Evolutionary conservation across 2,888 invertebrate species (phyloP).

Genomic region (Carcina quercana): DNA sequence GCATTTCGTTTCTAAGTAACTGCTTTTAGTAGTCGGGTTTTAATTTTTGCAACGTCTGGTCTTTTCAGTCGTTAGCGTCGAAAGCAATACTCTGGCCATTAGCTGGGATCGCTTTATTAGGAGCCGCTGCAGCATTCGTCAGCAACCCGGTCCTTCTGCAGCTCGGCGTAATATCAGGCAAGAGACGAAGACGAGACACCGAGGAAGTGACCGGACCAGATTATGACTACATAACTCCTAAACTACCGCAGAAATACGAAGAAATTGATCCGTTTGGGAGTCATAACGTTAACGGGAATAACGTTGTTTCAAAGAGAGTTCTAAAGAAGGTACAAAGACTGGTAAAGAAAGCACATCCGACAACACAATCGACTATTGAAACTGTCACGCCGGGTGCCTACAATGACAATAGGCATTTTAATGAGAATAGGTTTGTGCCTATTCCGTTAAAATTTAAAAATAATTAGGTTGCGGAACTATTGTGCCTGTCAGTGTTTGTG

Average conservation of each 20-base stretch:
- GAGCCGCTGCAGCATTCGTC: slow-evolving; percentile 86
- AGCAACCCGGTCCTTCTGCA: slow-evolving; percentile 86
- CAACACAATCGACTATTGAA: slow-evolving; percentile 17
- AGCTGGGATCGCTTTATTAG: slow-evolving; percentile 86
- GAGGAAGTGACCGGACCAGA: slow-evolving; percentile 29
- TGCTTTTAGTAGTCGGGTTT: too few species aligned
- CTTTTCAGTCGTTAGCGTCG: slow-evolving; percentile 72
- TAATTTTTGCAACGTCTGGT: too few species aligned
- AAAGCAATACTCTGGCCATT: slow-evolving; percentile 81
- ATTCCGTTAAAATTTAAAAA: slow-evolving; percentile 35
- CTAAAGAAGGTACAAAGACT: too few species aligned
- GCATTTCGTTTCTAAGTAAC: too few species aligned
- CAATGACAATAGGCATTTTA: slow-evolving; percentile 20
- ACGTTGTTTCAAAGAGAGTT: too few species aligned
- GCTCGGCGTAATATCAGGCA: slow-evolving; percentile 82
- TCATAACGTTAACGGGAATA: too few species aligned
- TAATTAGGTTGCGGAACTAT: slow-evolving; percentile 1
- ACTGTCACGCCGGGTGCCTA: slow-evolving; percentile 12
- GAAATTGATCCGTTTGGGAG: too few species aligned
- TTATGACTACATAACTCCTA: slow-evolving; percentile 5
- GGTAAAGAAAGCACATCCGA: slow-evolving; percentile 14
- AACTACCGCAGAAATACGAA: too few species aligned
- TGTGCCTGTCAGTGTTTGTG: too few species aligned
- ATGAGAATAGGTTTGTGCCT: slow-evolving; percentile 38
- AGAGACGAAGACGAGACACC: slow-evolving; percentile 65